Evolutionary conservation across 1,140 invertebrate genomes (phyloP).

Genomic region (Drosophila santomea): DNA sequence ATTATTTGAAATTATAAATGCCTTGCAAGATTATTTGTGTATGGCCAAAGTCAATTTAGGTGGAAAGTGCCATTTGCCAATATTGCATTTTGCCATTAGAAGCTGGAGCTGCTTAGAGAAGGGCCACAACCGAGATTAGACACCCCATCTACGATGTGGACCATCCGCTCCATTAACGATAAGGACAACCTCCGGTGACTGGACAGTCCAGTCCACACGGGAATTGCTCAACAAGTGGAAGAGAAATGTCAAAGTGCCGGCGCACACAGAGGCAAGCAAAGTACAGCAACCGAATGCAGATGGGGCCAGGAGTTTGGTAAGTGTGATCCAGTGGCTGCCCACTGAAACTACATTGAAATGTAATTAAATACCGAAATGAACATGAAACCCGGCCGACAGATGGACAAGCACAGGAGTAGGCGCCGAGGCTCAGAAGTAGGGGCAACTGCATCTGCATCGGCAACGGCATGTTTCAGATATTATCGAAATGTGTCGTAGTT

Average conservation of each 20-base stretch:
- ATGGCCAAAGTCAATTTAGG: no score
- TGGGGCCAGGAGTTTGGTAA: background rate
- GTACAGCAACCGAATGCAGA: constrained; percentile 48
- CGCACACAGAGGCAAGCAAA: constrained; percentile 37
- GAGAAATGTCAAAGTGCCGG: constrained; percentile 22
- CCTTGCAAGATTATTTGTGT: no score
- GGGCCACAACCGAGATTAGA: background rate
- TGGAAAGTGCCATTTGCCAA: background rate
- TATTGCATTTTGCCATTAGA: background rate
- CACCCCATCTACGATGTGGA: background rate
- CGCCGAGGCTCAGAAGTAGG: background rate
- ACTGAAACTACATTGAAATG: constrained; percentile 77
- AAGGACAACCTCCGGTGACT: constrained; percentile 25
- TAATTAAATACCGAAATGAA: constrained; percentile 79
- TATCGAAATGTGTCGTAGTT: constrained; percentile 76
- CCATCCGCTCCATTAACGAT: constrained; percentile 30
- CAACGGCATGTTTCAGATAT: constrained; percentile 55
- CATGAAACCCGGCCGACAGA: constrained; percentile 55
- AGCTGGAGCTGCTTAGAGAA: background rate
- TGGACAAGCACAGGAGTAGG: constrained; percentile 14
- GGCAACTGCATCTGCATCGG: background rate
- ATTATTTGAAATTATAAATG: no score
- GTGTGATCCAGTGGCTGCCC: constrained; percentile 19
- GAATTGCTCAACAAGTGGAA: constrained; percentile 63
- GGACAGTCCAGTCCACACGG: constrained; percentile 11